Conservation (phyloP, 1,140 invertebrate genomes). For the Whitmania pigra region DNA sequence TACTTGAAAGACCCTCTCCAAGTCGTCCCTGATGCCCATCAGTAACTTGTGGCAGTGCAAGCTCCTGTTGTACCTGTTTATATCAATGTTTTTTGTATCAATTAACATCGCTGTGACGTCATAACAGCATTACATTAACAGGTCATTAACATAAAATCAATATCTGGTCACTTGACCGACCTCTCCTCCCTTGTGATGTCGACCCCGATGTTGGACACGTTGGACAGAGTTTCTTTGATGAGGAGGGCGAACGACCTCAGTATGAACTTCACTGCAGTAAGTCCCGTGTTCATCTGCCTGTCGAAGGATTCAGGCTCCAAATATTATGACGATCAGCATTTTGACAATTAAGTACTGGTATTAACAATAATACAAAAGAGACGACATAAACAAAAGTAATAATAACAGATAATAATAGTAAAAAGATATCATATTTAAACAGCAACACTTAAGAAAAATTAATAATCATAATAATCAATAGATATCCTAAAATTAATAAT, state of each 20-base stretch:
- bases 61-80: slow-evolving; percentile 3
- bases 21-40: not conserved
- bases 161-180: not conserved
- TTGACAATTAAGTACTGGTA: not conserved
- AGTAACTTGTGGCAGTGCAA: not conserved
- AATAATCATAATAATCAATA: too few species aligned
- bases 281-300: not conserved
- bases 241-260: slow-evolving; percentile 6
- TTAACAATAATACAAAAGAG: too few species aligned
- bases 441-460: too few species aligned
- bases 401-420: too few species aligned
- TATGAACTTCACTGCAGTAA: not conserved
- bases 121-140: not conserved
- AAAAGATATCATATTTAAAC: too few species aligned
- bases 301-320: not conserved
- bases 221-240: not conserved
- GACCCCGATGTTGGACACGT: not conserved
- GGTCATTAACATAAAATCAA: not conserved
- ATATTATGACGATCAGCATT: not conserved
- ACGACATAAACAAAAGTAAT: too few species aligned
- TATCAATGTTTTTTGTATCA: too few species aligned
- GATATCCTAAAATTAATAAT: not conserved
- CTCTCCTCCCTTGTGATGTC: slow-evolving; percentile 14
- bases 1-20: not conserved
- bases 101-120: not conserved